A percentile compares a stretch with the other conserved stretches of the same genome.
Conservation (phyloP, 1,140 invertebrate genomes). For the Micrasema longulum region DNA sequence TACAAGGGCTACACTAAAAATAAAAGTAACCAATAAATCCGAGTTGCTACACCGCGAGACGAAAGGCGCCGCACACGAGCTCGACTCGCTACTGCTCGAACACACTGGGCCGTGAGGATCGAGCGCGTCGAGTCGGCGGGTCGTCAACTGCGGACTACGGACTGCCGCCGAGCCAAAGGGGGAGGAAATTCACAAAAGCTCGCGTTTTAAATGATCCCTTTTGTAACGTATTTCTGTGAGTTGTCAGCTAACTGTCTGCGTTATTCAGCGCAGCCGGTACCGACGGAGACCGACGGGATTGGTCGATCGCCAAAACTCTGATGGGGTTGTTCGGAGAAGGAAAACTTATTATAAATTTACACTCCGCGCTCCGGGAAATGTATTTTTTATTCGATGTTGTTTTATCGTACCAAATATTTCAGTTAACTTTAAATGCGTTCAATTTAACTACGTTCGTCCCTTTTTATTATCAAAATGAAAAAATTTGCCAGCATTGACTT, state of each 20-base stretch:
- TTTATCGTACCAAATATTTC: not conserved
- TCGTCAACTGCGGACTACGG: not conserved
- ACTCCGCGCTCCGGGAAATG: constrained; percentile 3
- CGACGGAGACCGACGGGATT: constrained; percentile 41
- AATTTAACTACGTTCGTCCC: too few relatives aligned
- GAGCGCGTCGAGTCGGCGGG: not conserved
- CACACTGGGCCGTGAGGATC: constrained; percentile 26
- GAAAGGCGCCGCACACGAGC: constrained; percentile 37
- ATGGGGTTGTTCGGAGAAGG: constrained; percentile 32
- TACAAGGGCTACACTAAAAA: constrained; percentile 40
- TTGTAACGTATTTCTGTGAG: not conserved
- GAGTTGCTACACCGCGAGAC: constrained; percentile 21
- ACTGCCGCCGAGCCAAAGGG: not conserved
- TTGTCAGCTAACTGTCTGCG: not conserved
- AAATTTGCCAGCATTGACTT: too few relatives aligned
- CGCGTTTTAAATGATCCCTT: not conserved
- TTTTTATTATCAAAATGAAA: too few relatives aligned
- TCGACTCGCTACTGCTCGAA: constrained; percentile 16
- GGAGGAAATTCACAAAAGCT: not conserved
- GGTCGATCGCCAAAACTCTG: constrained; percentile 53
- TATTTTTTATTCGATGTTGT: too few relatives aligned
- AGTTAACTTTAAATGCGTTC: too few relatives aligned
- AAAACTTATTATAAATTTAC: constrained; percentile 32
- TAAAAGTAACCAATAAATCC: constrained; percentile 42
- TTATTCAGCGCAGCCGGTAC: not conserved